These are phyloP conservation scores for Styela clava DNA, from an alignment of 23 tunicate genomes.

Conservation along the genomic window DNA sequence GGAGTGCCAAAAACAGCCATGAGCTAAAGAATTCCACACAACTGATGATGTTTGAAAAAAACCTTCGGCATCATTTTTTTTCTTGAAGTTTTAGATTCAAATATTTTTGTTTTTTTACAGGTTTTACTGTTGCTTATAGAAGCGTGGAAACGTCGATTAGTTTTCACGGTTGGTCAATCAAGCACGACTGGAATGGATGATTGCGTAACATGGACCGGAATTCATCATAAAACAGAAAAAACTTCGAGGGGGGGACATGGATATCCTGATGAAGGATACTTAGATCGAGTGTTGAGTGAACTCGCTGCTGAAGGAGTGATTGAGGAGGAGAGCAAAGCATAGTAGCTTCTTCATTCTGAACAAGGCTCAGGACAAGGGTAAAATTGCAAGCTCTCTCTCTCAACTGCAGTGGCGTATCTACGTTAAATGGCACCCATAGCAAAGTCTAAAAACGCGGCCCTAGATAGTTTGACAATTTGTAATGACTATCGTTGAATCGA, in stretches of 20 bases:
- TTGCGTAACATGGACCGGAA: slow-evolving; percentile 68
- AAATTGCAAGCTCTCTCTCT: too few relatives aligned
- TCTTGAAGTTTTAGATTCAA: too few relatives aligned
- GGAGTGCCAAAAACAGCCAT: too few relatives aligned
- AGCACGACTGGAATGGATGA: slow-evolving; percentile 62
- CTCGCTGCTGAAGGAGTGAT: slow-evolving; percentile 62
- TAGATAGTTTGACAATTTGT: too few relatives aligned
- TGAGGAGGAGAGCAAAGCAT: slow-evolving; percentile 25
- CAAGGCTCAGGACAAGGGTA: too few relatives aligned
- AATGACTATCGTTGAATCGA: too few relatives aligned
- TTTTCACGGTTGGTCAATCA: slow-evolving; percentile 69
- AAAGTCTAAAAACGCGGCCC: too few relatives aligned
- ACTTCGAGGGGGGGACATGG: slow-evolving; percentile 45
- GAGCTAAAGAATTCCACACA: too few relatives aligned
- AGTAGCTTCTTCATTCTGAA: not conserved
- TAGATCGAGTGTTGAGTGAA: slow-evolving; percentile 47
- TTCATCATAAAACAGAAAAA: slow-evolving; percentile 80
- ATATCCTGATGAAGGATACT: slow-evolving; percentile 70
- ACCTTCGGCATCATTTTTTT: too few relatives aligned
- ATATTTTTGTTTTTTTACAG: slow-evolving; percentile 33
- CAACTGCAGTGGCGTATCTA: too few relatives aligned
- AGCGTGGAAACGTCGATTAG: slow-evolving; percentile 62
- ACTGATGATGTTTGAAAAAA: too few relatives aligned
- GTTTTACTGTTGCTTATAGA: slow-evolving; percentile 39
- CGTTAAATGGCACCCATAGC: too few relatives aligned